phyloP scores from a whole-genome alignment of 2,797 vertebrate species.

The Myotis planiceps region DNA sequence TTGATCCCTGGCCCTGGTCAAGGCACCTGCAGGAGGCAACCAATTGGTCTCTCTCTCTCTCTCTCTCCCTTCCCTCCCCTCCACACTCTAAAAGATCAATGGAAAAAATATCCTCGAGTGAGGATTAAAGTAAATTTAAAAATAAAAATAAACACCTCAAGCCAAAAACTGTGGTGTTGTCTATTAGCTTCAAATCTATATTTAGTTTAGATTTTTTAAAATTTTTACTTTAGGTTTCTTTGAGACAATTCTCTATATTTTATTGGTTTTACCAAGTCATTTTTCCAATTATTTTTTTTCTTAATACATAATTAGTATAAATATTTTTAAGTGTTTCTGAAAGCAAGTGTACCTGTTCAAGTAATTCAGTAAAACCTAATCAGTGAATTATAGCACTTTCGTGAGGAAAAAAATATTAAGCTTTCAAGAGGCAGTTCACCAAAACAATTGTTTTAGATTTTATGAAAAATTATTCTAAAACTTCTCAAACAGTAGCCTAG shows the following conservation, averaged over 20 bases:
- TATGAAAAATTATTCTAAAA: conserved; percentile 28
- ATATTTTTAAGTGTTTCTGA: conserved; percentile 20
- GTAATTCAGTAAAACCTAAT: neutral
- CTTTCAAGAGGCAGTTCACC: neutral
- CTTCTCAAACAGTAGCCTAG: neutral
- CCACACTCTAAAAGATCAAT: too few species aligned
- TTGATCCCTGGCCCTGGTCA: too few species aligned
- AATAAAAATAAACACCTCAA: neutral
- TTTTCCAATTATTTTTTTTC: neutral
- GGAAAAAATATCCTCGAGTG: too few species aligned
- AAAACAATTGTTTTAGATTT: conserved; percentile 49
- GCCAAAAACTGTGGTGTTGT: neutral
- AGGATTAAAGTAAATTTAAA: too few species aligned
- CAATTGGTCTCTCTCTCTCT: too few species aligned
- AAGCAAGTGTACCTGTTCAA: neutral
- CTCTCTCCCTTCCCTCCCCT: too few species aligned
- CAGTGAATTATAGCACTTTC: neutral
- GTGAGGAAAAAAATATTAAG: neutral
- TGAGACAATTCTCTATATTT: neutral
- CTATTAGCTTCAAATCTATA: neutral
- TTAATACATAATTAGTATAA: neutral
- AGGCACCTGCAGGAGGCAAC: too few species aligned
- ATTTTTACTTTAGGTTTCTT: neutral
- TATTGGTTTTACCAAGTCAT: neutral
- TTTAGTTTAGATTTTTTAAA: neutral